phyloP scores from a whole-genome alignment of 2,113 vertebrate species.

The Bubo scandiacus region DNA sequence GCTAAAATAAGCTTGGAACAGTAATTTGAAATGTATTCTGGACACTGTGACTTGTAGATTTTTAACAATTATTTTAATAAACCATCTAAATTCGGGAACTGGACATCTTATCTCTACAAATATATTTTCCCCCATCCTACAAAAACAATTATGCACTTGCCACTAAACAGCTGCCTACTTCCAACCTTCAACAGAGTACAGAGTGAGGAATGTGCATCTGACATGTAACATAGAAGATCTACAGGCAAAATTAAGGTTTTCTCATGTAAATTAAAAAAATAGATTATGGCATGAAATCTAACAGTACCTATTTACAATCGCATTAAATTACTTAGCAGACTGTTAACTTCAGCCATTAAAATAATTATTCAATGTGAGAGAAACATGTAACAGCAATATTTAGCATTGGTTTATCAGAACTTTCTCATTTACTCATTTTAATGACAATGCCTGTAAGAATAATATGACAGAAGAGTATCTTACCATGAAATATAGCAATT shows the following conservation, averaged over 20 bases:
- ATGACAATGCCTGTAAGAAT: slow-evolving; percentile 1
- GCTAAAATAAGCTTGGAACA: not conserved
- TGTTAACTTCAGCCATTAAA: slow-evolving; percentile 42
- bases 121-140: not conserved
- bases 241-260: slow-evolving; percentile 14
- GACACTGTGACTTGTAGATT: not conserved
- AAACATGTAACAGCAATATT: not conserved
- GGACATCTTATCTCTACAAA: not conserved
- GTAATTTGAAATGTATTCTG: not conserved
- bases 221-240: not conserved
- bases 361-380: slow-evolving; percentile 9
- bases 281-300: slow-evolving; percentile 2
- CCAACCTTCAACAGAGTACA: not conserved
- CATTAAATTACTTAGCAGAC: slow-evolving; percentile 12
- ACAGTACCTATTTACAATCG: not conserved
- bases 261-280: not conserved
- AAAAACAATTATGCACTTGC: not conserved
- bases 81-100: not conserved
- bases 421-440: not conserved
- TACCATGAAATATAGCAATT: not conserved
- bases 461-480: not conserved
- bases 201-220: not conserved
- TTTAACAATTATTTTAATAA: not conserved
- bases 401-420: not conserved
- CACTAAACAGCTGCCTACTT: slow-evolving; percentile 19